Evolutionary conservation across 2,888 invertebrate genomes (phyloP).

Genomic region (Prenolepis imparis): DNA sequence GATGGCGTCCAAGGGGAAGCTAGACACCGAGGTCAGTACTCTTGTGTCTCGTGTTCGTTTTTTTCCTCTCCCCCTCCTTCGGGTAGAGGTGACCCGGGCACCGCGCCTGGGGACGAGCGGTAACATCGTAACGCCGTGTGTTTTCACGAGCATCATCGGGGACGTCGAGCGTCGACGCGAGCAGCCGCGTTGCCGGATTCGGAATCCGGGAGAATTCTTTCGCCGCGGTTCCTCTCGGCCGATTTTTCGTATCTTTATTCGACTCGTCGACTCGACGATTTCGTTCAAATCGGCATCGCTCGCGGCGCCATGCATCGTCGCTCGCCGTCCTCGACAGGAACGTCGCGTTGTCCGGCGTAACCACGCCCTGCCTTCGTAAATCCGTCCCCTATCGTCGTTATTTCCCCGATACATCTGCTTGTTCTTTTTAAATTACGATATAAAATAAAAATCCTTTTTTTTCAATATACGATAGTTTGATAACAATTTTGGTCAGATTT

Average conservation of each 20-base stretch:
- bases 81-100: background rate
- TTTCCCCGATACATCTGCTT: background rate
- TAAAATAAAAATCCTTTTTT: background rate
- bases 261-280: background rate
- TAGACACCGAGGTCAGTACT: slow-evolving; percentile 80
- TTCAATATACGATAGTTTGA: background rate
- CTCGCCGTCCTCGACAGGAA: slow-evolving; percentile 59
- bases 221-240: background rate
- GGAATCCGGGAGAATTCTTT: background rate
- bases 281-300: background rate
- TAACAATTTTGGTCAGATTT: background rate
- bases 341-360: slow-evolving; percentile 66
- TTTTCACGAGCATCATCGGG: background rate
- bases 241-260: too few species aligned
- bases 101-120: background rate
- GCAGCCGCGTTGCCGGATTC: too few species aligned
- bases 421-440: background rate
- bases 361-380: slow-evolving; percentile 68
- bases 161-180: background rate
- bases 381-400: background rate
- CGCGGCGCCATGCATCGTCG: slow-evolving; percentile 57
- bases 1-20: slow-evolving; percentile 84
- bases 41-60: slow-evolving; percentile 20
- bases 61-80: background rate
- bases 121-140: too few species aligned